A percentile compares a stretch with the other conserved stretches of the same genome.
Evolutionary conservation across 2,113 vertebrate species (phyloP).

Genomic region (Puntigrus tetrazona): DNA sequence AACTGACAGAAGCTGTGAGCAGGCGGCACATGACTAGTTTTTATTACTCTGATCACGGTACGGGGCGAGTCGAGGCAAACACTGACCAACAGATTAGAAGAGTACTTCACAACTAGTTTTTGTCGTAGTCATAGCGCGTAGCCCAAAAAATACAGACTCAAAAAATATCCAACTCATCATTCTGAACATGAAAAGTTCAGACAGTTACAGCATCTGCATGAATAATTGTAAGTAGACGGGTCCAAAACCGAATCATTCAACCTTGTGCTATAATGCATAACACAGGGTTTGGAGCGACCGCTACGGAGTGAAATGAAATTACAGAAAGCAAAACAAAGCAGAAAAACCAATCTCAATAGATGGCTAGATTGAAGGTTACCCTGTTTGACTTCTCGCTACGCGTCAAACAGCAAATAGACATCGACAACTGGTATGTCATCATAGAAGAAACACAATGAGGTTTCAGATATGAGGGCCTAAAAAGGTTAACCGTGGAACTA

Average conservation of each 20-base stretch:
- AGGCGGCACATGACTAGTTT: not conserved
- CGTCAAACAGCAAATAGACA: slow-evolving; percentile 18
- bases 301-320: slow-evolving; percentile 10
- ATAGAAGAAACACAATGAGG: slow-evolving; percentile 42
- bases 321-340: slow-evolving; percentile 29
- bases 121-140: not conserved
- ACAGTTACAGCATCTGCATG: not conserved
- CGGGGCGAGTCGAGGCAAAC: not conserved
- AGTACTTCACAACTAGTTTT: slow-evolving; percentile 10
- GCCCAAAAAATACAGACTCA: not conserved
- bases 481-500: slow-evolving; percentile 42
- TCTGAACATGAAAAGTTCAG: not conserved
- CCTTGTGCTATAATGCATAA: not conserved
- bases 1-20: not conserved
- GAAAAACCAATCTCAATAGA: slow-evolving; percentile 11
- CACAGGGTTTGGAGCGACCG: not conserved
- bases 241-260: slow-evolving; percentile 25
- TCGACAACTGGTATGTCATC: slow-evolving; percentile 42
- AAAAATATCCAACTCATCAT: not conserved
- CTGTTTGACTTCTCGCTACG: slow-evolving; percentile 1
- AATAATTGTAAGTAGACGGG: slow-evolving; percentile 5
- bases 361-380: slow-evolving; percentile 4
- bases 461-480: slow-evolving; percentile 27
- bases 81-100: not conserved
- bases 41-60: not conserved